Percentiles rank a stretch among this genome's conserved stretches.
Evolutionary conservation across 2,797 vertebrate species (phyloP).

Genomic region (Phataginus tetradactyla): DNA sequence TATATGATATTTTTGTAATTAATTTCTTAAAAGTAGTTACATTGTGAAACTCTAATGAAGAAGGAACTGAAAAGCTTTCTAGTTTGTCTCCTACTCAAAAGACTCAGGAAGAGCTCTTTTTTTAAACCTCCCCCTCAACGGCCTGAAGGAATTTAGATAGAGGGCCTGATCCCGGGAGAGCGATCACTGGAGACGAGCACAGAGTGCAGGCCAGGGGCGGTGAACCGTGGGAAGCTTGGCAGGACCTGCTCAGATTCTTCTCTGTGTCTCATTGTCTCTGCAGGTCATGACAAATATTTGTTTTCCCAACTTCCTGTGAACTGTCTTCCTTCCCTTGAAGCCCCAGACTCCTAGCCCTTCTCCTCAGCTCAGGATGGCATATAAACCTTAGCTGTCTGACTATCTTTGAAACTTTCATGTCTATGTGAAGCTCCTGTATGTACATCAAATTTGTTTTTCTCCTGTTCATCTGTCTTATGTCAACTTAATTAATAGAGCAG

Average conservation of each 20-base stretch:
- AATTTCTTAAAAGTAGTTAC: neutral
- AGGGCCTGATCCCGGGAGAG: neutral
- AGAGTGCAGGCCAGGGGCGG: neutral
- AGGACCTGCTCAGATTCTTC: neutral
- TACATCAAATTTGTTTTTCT: neutral
- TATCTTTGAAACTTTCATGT: neutral
- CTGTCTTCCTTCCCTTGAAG: neutral
- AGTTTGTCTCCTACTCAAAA: neutral
- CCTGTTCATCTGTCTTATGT: neutral
- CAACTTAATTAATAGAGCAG: neutral
- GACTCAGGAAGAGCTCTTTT: neutral
- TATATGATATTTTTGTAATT: neutral
- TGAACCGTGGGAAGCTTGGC: neutral
- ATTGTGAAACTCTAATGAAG: neutral
- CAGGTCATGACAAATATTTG: neutral
- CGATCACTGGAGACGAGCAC: neutral
- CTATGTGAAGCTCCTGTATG: neutral
- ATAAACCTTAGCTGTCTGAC: neutral
- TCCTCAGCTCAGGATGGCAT: neutral
- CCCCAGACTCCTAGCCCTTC: neutral
- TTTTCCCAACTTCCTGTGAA: neutral
- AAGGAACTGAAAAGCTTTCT: neutral
- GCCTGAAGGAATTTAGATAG: neutral
- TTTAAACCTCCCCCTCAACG: neutral
- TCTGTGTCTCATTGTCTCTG: neutral